Percentiles rank a stretch among this genome's conserved stretches.
Evolutionary conservation across 92 coral and sea anemone genomes (phyloP).

Genomic region (Diadumene lineata): DNA sequence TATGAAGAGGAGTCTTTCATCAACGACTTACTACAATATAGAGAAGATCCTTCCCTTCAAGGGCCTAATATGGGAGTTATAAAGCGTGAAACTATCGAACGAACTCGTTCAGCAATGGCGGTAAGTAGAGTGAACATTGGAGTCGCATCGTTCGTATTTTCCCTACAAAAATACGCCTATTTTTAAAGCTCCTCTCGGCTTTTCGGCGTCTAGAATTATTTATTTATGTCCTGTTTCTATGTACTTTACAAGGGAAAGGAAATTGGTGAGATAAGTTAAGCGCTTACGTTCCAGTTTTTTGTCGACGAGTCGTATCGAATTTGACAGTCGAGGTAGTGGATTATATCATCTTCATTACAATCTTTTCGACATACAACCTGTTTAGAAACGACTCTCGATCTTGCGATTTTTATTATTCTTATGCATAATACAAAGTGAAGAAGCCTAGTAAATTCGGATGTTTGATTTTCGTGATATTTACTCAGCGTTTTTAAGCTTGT

Average conservation of each 20-base stretch:
- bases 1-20: constrained; percentile 42
- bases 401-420: not conserved
- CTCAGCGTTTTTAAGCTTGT: not conserved
- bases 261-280: not conserved
- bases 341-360: not conserved
- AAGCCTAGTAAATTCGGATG: not conserved
- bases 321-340: constrained; percentile 9
- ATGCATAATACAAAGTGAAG: not conserved
- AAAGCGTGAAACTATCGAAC: constrained; percentile 59
- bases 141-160: constrained; percentile 1
- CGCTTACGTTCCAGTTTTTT: not conserved
- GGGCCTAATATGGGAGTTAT: constrained; percentile 92
- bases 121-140: constrained; percentile 61
- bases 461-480: constrained; percentile 8
- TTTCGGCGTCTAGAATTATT: constrained; percentile 51
- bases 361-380: not conserved
- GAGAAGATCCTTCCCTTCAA: constrained; percentile 61
- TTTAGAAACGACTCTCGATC: not conserved
- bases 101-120: constrained; percentile 90
- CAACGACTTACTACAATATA: constrained; percentile 58
- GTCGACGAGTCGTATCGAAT: not conserved
- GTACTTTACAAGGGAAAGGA: constrained; percentile 30
- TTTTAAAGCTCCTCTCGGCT: constrained; percentile 25
- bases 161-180: not conserved
- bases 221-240: constrained; percentile 61